Conservation (phyloP, 2,797 vertebrate genomes). For the Numenius phaeopus region DNA sequence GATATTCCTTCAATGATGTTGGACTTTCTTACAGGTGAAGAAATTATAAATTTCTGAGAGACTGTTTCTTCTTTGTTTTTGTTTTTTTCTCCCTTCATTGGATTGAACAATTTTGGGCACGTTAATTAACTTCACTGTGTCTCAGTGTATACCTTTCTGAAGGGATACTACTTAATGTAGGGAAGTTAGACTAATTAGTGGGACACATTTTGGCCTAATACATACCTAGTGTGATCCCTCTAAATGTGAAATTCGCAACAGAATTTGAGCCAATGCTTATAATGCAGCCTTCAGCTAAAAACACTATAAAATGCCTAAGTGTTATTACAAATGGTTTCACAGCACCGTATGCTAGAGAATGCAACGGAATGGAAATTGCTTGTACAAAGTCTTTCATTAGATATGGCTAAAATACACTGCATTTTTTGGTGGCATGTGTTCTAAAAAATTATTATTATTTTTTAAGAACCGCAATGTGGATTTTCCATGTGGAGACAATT, state of each 20-base stretch:
- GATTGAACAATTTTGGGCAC: not conserved
- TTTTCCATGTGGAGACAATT: conserved; percentile 72
- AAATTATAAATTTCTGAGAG: not conserved
- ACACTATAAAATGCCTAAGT: not conserved
- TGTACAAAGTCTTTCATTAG: conserved; percentile 33
- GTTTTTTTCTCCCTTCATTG: not conserved
- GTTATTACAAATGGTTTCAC: conserved; percentile 45
- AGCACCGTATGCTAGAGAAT: conserved; percentile 33
- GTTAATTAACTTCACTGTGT: not conserved
- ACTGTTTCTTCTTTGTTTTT: not conserved
- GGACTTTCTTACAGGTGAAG: not conserved
- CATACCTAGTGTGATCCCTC: not conserved
- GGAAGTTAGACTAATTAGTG: not conserved
- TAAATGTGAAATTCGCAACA: conserved; percentile 13
- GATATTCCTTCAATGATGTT: not conserved
- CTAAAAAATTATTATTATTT: conserved; percentile 56
- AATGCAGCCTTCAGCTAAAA: conserved; percentile 47
- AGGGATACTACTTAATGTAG: not conserved
- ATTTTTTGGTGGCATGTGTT: conserved; percentile 59
- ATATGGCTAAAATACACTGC: conserved; percentile 35
- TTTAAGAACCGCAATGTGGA: conserved; percentile 53
- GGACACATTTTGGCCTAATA: not conserved
- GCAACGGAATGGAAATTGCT: conserved; percentile 45
- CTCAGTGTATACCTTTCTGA: not conserved
- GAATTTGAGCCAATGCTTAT: conserved; percentile 26